Percentiles rank a stretch among this genome's conserved stretches.
These are phyloP conservation scores for Lochmaea capreae DNA, from an alignment of 2,888 invertebrate species.

Conservation along the genomic window DNA sequence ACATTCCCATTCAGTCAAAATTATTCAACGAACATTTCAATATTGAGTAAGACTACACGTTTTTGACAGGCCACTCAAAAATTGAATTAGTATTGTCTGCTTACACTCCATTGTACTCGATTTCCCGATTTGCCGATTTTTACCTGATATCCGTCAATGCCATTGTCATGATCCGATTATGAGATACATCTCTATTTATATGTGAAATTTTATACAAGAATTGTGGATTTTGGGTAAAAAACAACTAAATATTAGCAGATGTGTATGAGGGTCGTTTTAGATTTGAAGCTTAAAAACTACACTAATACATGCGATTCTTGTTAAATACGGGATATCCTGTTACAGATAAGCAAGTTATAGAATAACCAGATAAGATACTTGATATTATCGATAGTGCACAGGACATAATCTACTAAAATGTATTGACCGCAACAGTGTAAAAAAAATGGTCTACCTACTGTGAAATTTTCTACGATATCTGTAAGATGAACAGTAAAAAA, in stretches of 20 bases:
- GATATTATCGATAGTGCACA: not conserved
- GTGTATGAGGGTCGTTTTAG: constrained; percentile 9
- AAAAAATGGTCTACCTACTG: too few relatives aligned
- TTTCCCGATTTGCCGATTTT: constrained; percentile 44
- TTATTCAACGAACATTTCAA: constrained; percentile 25
- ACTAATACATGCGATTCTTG: not conserved
- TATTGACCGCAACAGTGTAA: too few relatives aligned
- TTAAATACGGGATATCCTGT: constrained; percentile 9
- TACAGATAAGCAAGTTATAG: not conserved
- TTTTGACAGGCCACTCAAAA: constrained; percentile 44
- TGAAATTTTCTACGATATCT: too few relatives aligned
- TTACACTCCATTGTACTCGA: constrained; percentile 39
- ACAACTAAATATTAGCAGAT: constrained; percentile 18
- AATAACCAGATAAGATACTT: not conserved
- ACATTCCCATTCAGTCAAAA: not conserved
- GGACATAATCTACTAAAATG: not conserved
- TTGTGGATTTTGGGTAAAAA: constrained; percentile 29
- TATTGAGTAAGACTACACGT: constrained; percentile 41
- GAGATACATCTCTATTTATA: constrained; percentile 36
- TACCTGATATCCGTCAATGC: constrained; percentile 48
- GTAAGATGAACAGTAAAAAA: too few relatives aligned
- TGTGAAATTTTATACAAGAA: constrained; percentile 43
- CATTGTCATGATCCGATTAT: constrained; percentile 47
- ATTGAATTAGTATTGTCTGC: constrained; percentile 42
- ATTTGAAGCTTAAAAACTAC: not conserved